Conservation (phyloP, 2,113 vertebrate species). For the Heptranchias perlo region DNA sequence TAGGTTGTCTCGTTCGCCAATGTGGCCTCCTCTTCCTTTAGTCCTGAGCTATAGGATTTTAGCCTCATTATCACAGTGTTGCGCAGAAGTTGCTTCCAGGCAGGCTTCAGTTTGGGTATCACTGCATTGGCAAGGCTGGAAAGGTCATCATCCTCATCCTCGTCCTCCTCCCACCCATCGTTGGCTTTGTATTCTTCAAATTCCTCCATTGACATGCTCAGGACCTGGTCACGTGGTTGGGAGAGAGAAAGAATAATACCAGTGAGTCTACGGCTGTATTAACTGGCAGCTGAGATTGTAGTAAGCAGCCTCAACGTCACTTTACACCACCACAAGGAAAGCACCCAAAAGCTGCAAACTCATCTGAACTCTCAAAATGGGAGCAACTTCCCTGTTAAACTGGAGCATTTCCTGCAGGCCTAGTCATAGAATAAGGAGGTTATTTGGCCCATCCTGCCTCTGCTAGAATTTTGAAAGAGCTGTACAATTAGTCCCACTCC, state of each 20-base stretch:
- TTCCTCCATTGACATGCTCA: constrained; percentile 76
- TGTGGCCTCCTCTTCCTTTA: constrained; percentile 59
- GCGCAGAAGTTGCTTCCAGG: constrained; percentile 69
- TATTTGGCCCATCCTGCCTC: background rate
- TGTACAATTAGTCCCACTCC: background rate
- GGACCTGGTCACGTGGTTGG: constrained; percentile 57
- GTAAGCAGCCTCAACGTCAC: background rate
- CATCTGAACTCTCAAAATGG: background rate
- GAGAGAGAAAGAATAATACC: background rate
- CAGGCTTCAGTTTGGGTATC: constrained; percentile 57
- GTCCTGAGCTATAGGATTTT: constrained; percentile 54
- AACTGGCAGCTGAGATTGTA: background rate
- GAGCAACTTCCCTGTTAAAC: background rate
- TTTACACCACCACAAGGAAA: background rate
- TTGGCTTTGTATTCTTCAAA: constrained; percentile 73
- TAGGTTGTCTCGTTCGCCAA: constrained; percentile 54
- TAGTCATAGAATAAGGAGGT: background rate
- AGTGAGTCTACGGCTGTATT: background rate
- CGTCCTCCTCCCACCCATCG: constrained; percentile 66
- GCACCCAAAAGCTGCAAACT: background rate
- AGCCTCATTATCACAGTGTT: constrained; percentile 63
- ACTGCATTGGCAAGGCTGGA: constrained; percentile 59
- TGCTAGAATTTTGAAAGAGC: background rate
- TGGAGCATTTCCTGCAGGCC: too few relatives aligned
- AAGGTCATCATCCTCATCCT: constrained; percentile 56